A percentile compares a stretch with the other conserved stretches of the same genome.
Evolutionary conservation across 2,113 vertebrate genomes (phyloP).

Genomic region (Platichthys stellatus): DNA sequence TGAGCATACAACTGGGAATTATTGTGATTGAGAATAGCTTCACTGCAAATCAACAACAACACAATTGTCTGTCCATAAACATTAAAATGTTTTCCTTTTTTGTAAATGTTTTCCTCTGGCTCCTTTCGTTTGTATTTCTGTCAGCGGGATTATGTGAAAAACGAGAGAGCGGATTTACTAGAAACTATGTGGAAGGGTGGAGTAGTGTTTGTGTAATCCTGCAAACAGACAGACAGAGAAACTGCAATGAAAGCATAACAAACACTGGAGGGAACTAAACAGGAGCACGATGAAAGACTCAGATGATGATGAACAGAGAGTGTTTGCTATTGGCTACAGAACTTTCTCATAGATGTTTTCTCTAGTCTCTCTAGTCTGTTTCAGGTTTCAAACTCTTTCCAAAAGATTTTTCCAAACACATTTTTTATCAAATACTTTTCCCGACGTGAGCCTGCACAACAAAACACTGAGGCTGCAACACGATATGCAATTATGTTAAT

Average conservation of each 20-base stretch:
- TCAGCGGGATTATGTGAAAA: too few species aligned
- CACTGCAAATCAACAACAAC: background rate
- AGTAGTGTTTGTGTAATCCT: too few species aligned
- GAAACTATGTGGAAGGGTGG: too few species aligned
- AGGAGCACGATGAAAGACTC: background rate
- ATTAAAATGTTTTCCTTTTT: too few species aligned
- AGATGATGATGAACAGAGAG: too few species aligned
- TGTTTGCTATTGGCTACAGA: background rate
- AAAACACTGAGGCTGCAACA: background rate
- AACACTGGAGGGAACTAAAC: background rate
- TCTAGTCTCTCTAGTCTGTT: background rate
- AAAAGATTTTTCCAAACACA: background rate
- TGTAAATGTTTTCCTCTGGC: too few species aligned
- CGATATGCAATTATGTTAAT: background rate
- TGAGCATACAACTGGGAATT: background rate
- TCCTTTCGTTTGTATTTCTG: too few species aligned
- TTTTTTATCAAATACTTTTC: background rate
- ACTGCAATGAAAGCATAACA: too few species aligned
- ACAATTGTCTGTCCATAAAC: too few species aligned
- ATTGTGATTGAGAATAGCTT: constrained; percentile 12
- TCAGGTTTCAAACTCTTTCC: constrained; percentile 10
- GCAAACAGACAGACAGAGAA: too few species aligned
- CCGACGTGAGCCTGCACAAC: background rate
- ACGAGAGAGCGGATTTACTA: too few species aligned
- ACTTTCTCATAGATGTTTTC: background rate